A percentile compares a stretch with the other conserved stretches of the same genome.
Conservation (phyloP, 2,113 vertebrate genomes). For the Oryctolagus cuniculus region mOryCun1.1 NC_091453.1:121709001-121709500, state of each 20-base stretch:
- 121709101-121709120: neutral
- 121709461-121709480: neutral
- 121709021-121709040: rapidly evolving
- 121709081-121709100: neutral
- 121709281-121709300: neutral
- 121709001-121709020: neutral
- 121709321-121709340: neutral
- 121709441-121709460: neutral
- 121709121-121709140: neutral
- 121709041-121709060: neutral
- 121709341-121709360: neutral
- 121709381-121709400: neutral
- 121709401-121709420: neutral
- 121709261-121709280: neutral
- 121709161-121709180: neutral
- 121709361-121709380: neutral
- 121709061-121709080: neutral
- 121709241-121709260: neutral
- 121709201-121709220: neutral
- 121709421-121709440: neutral
- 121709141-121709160: neutral
- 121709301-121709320: neutral
- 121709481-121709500: neutral
- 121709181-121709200: neutral
- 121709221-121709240: neutral